Base-by-base conservation (phyloP, 2,888 invertebrate species). In the Taphrorychus bicolor region DNA sequence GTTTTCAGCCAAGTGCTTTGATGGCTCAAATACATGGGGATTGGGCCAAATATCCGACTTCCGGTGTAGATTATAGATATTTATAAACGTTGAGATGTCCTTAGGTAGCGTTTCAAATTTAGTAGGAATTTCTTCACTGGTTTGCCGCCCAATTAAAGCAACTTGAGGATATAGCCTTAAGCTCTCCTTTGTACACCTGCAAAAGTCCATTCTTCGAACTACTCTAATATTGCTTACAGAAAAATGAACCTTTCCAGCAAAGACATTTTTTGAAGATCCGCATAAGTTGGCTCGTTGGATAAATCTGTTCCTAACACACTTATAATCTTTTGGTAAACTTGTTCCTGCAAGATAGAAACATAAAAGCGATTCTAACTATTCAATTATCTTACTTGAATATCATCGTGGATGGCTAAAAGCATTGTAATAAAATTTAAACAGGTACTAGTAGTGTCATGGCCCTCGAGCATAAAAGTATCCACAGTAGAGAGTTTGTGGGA, bases 11-110 rank as follows among this genome's bases (percentile, higher is more conserved):
- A 88, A 77, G 79, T 92, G 92, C 70, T 92, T 82, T 57, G 91
- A 90, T 0, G 91, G 91, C 76, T 90, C 87, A 77, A 90, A 92
- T 69, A 82, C 84, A 51, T 85, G 81, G 0, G 92, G 90, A 71
- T 91, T 83, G 0, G 87, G 84, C 82, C 86, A 93, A 56, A 86
- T 82, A 14, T 86, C 83, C 0, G 87, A 85, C 76, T 89, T 85
- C 4, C 88, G 85, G 78, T 92, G 91, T 5, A 89, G 74, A 73
- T 89, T 88, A 73, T 81, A 87, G n/a, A 89, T 86, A 45, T 85
- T 84, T 7, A 90, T 80, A 71, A 85, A 85, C 1, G 87, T 82
- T n/a, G 81, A 77, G 0, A 84, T 79, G 3, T 83, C 83, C 22
- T 81, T 79, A 0, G 90, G 89, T 56, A 90, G 23, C 76, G 78